A percentile compares a stretch with the other conserved stretches of the same genome.
Conservation (phyloP, 2,888 invertebrate species). For the Heliconius ethilla region DNA sequence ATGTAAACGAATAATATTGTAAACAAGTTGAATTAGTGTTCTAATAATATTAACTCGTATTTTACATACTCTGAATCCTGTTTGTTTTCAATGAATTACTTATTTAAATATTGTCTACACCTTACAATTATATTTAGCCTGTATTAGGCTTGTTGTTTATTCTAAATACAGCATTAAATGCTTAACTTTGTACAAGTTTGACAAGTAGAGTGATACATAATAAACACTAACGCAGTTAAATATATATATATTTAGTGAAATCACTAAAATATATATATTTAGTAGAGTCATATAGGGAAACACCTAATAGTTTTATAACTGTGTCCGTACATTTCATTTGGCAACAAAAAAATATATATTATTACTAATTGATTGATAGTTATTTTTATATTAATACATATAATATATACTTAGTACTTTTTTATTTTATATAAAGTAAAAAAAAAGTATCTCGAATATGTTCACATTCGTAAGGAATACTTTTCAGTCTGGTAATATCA, state of each 20-base stretch:
- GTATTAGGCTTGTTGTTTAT: slow-evolving; percentile 21
- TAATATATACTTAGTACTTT: not conserved
- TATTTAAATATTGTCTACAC: slow-evolving; percentile 75
- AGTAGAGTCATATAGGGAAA: not conserved
- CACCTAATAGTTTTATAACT: not conserved
- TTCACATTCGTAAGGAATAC: not conserved
- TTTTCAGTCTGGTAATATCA: not conserved
- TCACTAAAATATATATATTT: not conserved
- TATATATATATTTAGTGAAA: not conserved
- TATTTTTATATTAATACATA: not conserved
- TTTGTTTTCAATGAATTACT: slow-evolving; percentile 55
- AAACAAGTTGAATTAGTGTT: slow-evolving; percentile 42
- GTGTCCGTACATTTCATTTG: not conserved
- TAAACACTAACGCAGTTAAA: too few relatives aligned
- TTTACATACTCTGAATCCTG: slow-evolving; percentile 14
- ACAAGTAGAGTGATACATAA: not conserved
- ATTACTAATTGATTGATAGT: not conserved
- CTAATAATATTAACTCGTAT: slow-evolving; percentile 46
- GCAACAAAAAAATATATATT: not conserved
- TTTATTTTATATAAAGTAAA: not conserved
- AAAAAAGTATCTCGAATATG: not conserved
- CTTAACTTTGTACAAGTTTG: slow-evolving; percentile 37
- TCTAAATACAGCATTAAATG: slow-evolving; percentile 37
- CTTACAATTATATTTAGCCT: slow-evolving; percentile 36
- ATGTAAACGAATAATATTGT: slow-evolving; percentile 39